Evolutionary conservation across 1,140 invertebrate species (phyloP).

Genomic region (Apis cerana): DNA sequence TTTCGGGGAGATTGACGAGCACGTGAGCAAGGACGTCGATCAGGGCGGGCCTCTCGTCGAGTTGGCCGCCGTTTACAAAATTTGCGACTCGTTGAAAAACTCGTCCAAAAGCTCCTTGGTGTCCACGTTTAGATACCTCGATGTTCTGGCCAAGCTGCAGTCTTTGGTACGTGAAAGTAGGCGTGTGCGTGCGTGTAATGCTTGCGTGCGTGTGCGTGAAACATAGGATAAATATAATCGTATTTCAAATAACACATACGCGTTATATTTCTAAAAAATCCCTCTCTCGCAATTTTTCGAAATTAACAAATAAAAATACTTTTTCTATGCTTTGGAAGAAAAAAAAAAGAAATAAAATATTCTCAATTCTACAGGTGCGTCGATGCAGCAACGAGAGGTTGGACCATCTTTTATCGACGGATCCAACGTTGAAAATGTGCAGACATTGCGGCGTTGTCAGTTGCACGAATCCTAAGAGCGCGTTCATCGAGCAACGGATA

Average conservation of each 20-base stretch:
- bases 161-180: slow-evolving; percentile 16
- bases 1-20: neutral
- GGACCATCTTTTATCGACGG: slow-evolving; percentile 34
- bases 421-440: slow-evolving; percentile 56
- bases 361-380: too few relatives aligned
- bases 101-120: slow-evolving; percentile 27
- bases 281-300: too few relatives aligned
- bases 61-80: slow-evolving; percentile 51
- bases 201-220: too few relatives aligned
- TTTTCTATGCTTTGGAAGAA: too few relatives aligned
- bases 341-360: too few relatives aligned
- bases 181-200: too few relatives aligned
- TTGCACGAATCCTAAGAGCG: neutral
- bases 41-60: slow-evolving; percentile 47
- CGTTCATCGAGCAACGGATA: neutral
- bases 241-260: too few relatives aligned
- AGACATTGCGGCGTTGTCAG: slow-evolving; percentile 62
- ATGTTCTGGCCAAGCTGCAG: slow-evolving; percentile 43
- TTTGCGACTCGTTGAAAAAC: slow-evolving; percentile 38
- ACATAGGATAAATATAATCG: too few relatives aligned
- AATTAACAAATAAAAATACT: too few relatives aligned
- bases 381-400: slow-evolving; percentile 31
- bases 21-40: neutral
- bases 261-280: too few relatives aligned
- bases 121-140: slow-evolving; percentile 16